phyloP scores from a whole-genome alignment of 2,797 vertebrate genomes.

The Rhodeus uyekii region DNA sequence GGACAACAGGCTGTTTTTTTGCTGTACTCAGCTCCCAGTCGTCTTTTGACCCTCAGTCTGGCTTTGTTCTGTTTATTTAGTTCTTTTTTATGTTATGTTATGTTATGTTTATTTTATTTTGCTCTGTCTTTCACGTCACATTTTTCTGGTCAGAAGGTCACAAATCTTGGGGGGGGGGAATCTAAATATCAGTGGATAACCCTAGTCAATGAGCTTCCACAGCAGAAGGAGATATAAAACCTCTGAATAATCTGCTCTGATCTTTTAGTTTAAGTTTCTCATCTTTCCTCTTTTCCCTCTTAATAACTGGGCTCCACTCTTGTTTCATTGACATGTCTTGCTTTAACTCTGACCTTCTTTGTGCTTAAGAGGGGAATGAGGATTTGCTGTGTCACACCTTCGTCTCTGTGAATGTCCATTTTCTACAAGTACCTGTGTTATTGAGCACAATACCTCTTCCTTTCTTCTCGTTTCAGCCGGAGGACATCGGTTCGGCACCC shows the following conservation, averaged over 20 bases:
- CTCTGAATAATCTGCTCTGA: conserved; percentile 50
- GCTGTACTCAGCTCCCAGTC: conserved; percentile 52
- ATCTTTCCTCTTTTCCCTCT: conserved; percentile 45
- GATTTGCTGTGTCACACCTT: conserved; percentile 50
- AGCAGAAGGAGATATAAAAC: conserved; percentile 43
- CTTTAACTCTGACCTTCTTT: conserved; percentile 37
- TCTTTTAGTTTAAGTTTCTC: conserved; percentile 46
- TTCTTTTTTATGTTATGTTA: background rate
- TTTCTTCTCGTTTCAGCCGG: conserved; percentile 78
- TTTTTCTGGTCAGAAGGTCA: conserved; percentile 64
- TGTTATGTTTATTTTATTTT: background rate
- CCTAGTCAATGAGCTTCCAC: conserved; percentile 51
- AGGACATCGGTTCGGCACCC: conserved; percentile 95
- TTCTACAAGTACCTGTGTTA: background rate
- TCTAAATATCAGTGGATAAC: conserved; percentile 53
- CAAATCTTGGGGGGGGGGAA: too few species aligned
- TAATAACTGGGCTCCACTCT: conserved; percentile 42
- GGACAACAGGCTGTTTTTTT: conserved; percentile 32
- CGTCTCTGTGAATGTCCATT: conserved; percentile 37
- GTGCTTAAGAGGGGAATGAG: conserved; percentile 55
- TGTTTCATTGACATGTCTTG: conserved; percentile 26
- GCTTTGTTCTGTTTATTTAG: conserved; percentile 20
- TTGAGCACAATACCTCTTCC: conserved; percentile 31
- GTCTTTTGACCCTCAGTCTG: conserved; percentile 45
- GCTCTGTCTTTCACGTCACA: conserved; percentile 50